Conservation (phyloP, 35 echinoderm and acorn worm genomes). For the Ophiothrix spiculata region DNA sequence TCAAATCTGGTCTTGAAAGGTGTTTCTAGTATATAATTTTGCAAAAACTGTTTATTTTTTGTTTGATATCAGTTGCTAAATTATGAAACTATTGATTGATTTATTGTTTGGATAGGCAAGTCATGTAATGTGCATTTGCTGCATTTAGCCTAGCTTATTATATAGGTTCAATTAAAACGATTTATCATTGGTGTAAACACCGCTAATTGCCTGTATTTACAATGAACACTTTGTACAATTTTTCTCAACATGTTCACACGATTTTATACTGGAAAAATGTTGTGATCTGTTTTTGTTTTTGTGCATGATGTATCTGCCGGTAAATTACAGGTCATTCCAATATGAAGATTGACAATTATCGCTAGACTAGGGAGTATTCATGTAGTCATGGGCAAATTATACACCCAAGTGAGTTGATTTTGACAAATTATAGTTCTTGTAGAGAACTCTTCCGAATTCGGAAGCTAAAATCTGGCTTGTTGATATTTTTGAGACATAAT, state of each 20-base stretch:
- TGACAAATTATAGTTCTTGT: no score
- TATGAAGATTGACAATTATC: no score
- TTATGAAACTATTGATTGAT: background rate
- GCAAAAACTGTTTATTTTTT: background rate
- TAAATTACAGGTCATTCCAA: no score
- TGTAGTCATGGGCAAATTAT: no score
- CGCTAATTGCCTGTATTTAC: background rate
- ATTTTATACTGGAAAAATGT: background rate
- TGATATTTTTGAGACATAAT: background rate
- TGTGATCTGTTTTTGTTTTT: no score
- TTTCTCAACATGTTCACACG: conserved; percentile 10
- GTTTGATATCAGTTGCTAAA: no score
- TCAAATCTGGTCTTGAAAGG: background rate
- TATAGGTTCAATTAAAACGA: background rate
- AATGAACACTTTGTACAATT: conserved; percentile 8
- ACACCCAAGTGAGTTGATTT: no score
- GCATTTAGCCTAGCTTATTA: background rate
- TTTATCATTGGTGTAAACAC: conserved; percentile 13
- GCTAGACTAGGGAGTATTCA: no score
- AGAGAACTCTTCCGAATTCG: background rate
- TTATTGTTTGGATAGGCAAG: background rate
- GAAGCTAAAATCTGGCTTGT: background rate
- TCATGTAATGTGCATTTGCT: background rate
- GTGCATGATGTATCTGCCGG: no score
- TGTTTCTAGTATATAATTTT: background rate